Evolutionary conservation across 2,888 invertebrate genomes (phyloP).

Genomic region (Anoncus sp.): DNA sequence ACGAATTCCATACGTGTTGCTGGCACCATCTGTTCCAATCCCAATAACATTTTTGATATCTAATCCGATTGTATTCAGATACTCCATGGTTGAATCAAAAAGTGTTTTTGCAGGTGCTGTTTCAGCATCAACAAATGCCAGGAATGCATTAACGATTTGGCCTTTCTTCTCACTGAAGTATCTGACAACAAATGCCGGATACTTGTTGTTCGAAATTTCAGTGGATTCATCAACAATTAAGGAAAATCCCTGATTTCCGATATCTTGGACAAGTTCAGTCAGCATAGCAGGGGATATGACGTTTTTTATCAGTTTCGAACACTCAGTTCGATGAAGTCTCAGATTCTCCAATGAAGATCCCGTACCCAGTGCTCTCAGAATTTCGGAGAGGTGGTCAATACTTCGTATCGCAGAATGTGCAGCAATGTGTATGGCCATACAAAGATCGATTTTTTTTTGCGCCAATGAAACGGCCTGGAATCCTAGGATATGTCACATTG

Average conservation of each 20-base stretch:
- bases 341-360: constrained; percentile 26
- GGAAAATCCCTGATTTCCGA: constrained; percentile 59
- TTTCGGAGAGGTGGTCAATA: constrained; percentile 62
- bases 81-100: constrained; percentile 46
- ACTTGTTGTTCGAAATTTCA: constrained; percentile 64
- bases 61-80: constrained; percentile 40
- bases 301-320: constrained; percentile 64
- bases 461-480: constrained; percentile 33
- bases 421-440: constrained; percentile 50
- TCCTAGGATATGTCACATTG: constrained; percentile 26
- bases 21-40: constrained; percentile 16
- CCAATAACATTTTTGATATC: constrained; percentile 24
- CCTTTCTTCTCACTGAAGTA: constrained; percentile 54
- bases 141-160: constrained; percentile 59
- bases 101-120: constrained; percentile 60
- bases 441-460: constrained; percentile 52
- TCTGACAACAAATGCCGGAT: constrained; percentile 59
- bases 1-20: constrained; percentile 13
- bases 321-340: constrained; percentile 61
- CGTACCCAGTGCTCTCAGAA: constrained; percentile 44
- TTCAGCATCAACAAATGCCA: constrained; percentile 60
- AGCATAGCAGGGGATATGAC: constrained; percentile 64
- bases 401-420: constrained; percentile 58
- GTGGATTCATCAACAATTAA: constrained; percentile 68
- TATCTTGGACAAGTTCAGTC: constrained; percentile 62